Evolutionary conservation across 2,113 vertebrate genomes (phyloP).

Genomic region (Harpagus bidentatus): DNA sequence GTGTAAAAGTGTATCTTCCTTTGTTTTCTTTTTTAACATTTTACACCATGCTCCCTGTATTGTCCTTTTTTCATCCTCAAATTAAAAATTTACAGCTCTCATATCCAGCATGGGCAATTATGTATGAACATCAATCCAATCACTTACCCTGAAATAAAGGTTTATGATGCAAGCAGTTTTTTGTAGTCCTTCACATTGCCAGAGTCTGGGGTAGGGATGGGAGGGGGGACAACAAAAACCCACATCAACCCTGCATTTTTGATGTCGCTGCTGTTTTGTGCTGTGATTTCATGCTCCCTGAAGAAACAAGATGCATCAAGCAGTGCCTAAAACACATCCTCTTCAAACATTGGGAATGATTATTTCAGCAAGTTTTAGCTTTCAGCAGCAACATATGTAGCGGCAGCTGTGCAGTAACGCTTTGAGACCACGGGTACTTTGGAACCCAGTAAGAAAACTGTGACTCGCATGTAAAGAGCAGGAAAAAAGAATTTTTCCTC

Average conservation of each 20-base stretch:
- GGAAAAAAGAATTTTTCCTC: not conserved
- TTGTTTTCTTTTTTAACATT: not conserved
- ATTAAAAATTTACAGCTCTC: not conserved
- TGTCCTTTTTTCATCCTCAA: not conserved
- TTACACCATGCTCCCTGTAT: not conserved
- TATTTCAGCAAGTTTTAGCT: slow-evolving; percentile 73
- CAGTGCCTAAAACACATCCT: slow-evolving; percentile 34
- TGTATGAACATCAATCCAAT: not conserved
- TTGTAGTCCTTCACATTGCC: not conserved
- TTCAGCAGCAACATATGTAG: slow-evolving; percentile 65
- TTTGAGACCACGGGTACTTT: slow-evolving; percentile 49
- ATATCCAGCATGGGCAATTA: not conserved
- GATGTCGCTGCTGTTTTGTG: not conserved
- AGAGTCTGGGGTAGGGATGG: not conserved
- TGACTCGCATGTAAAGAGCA: slow-evolving; percentile 61
- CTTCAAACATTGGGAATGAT: slow-evolving; percentile 54
- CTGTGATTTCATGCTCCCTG: slow-evolving; percentile 42
- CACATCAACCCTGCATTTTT: not conserved
- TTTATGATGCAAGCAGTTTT: slow-evolving; percentile 6
- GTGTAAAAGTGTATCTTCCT: not conserved
- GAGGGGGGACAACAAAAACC: not conserved
- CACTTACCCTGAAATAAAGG: slow-evolving; percentile 24
- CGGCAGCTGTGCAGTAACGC: slow-evolving; percentile 58
- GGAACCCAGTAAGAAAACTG: slow-evolving; percentile 56
- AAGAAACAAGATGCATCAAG: slow-evolving; percentile 60